Evolutionary conservation across 2,113 vertebrate genomes (phyloP), one percentile per base, ranked within the genome.

Genomic region (Hemichromis elongatus): DNA sequence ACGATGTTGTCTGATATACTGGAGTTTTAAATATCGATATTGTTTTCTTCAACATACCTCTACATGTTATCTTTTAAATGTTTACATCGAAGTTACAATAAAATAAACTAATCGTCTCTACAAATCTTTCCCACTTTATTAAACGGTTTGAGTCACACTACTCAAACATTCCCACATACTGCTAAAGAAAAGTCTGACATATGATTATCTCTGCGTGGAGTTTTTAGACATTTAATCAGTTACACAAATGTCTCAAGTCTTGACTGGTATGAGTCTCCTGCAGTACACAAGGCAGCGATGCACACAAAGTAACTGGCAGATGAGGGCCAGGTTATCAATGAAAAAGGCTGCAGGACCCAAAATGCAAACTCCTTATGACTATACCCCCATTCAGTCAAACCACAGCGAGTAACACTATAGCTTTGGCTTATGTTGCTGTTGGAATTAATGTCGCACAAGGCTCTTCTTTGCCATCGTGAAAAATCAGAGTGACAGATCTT

Each of bases 231-330:
- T 53, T 77, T 84, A 40, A 81, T 28, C 30, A 77, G 35, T 66
- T 14, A 56, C 35, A 79, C 30, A 75, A 57, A 88, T 45, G 7
- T 84, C 37, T 84, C 19, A 47, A 47, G 18, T 63, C 45, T 7
- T 52, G 77, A 87, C 52, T 56, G 73, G 79, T 61, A n/a, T n/a
- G n/a, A n/a, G n/a, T n/a, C n/a, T n/a, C n/a, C n/a, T n/a, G 81
- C 61, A 53, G 19, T 13, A 45, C 4, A 83, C 77, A 77, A 84
- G 6, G 53, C 42, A 81, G 75, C 5, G 66, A 83, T 84, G 84
- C 79, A 85, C 35, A 40, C 77, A 55, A 80, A 75, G 73, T 40
- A 77, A 54, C 37, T 84, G 91, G 88, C 87, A 92, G 86, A 79
- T 45, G 42, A 77, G 86, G 52, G 54, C 80, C n/a, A 35, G 77